Base-by-base conservation (phyloP, 2,888 invertebrate species). In the Pharmacophagus antenor region DNA sequence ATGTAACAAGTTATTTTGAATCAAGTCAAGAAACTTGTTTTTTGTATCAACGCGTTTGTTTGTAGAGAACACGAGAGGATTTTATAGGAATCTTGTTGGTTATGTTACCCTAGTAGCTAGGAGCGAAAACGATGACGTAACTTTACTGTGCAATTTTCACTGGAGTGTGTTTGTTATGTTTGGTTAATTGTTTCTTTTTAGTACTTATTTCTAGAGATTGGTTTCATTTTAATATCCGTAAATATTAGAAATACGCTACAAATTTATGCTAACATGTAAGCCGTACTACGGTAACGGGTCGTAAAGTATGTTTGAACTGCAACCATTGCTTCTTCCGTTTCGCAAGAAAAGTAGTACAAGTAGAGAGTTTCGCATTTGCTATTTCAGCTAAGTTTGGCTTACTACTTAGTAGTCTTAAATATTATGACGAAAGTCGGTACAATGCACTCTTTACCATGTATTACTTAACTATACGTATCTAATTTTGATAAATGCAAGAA, bases 311-410 rank as follows among this genome's bases (percentile, higher is more conserved):
- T 59, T 59, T 54, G 54, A 54, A 54, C 37, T 18, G 58, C 54
- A 54, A 54, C 53, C 58, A 58, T 58, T 53, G 53, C 58, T 41
- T 58, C 58, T 48, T 59, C 58, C 53, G 58, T 54, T 59, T 48
- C 48, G 58, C 48, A 48, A 53, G 41, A 53, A 42, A n/a, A 6
- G 17, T 4, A 44, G 21, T 42, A 25, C 47, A 50, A 53, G 27
- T 48, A 52, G 31, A n/a, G n/a, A 47, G 53, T 58, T 53, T 59
- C 54, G 42, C 54, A 54, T 48, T 54, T 20, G 53, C 42, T 49
- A 49, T 59, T 59, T 58, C 53, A 53, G 58, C 20, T 52, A 53
- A 53, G 53, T 58, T 59, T 59, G 49, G 54, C 42, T 49, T 42
- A 59, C 53, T 54, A 59, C 54, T 59, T 59, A 54, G 53, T 59